phyloP scores from a whole-genome alignment of 2,113 vertebrate genomes.

The Ceyx margarethae region DNA sequence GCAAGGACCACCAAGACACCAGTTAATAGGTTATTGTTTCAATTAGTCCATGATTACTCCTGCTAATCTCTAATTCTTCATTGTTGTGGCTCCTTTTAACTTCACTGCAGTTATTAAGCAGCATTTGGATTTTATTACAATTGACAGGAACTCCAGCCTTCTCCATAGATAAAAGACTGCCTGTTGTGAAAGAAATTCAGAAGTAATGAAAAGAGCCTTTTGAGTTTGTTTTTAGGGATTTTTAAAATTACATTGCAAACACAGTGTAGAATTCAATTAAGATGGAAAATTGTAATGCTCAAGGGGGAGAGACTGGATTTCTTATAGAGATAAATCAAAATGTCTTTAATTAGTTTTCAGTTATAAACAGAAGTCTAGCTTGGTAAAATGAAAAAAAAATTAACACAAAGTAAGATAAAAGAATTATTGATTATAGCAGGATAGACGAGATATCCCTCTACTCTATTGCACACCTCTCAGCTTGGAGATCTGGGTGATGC shows the following conservation, averaged over 20 bases:
- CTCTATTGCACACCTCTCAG: accelerated
- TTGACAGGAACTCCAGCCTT: slow-evolving; percentile 60
- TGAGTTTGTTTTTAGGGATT: slow-evolving; percentile 30
- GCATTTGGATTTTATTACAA: slow-evolving; percentile 69
- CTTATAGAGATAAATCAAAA: slow-evolving; percentile 27
- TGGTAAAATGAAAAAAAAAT: neutral
- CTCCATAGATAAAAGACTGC: slow-evolving; percentile 32
- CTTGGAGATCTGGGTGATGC: neutral
- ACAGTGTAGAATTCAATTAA: slow-evolving; percentile 45
- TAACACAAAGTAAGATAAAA: neutral
- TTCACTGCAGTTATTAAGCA: slow-evolving; percentile 63
- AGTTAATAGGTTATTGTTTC: slow-evolving; percentile 69
- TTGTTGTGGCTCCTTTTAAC: slow-evolving; percentile 63
- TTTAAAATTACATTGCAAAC: slow-evolving; percentile 47
- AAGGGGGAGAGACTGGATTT: slow-evolving; percentile 7
- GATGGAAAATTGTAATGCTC: slow-evolving; percentile 23
- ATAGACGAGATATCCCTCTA: neutral
- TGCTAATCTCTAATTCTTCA: slow-evolving; percentile 57
- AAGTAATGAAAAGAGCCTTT: slow-evolving; percentile 41
- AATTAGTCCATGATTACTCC: slow-evolving; percentile 67
- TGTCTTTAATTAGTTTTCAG: slow-evolving; percentile 12
- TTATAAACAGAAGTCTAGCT: neutral
- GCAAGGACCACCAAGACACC: slow-evolving; percentile 40
- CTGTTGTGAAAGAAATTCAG: slow-evolving; percentile 14
- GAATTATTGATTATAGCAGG: neutral